Evolutionary conservation across 2,113 vertebrate species (phyloP).

Genomic region (Indicator maculatus): DNA sequence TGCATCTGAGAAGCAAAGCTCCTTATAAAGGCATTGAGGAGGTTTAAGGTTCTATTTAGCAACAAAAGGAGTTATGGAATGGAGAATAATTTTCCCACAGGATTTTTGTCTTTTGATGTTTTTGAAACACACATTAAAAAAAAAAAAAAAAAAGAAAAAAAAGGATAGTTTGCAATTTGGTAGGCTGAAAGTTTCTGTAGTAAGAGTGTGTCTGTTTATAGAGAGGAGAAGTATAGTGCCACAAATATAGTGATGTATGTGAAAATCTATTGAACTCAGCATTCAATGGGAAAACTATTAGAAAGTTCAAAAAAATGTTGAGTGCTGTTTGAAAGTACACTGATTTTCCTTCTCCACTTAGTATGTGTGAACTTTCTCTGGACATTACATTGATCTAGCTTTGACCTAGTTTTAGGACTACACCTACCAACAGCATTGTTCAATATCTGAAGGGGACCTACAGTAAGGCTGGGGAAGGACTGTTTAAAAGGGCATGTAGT

Average conservation of each 20-base stretch:
- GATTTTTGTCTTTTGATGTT: constrained; percentile 57
- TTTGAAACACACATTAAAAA: constrained; percentile 22
- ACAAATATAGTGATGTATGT: not conserved
- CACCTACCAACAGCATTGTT: not conserved
- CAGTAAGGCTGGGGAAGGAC: too few relatives aligned
- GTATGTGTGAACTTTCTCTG: not conserved
- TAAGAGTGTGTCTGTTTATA: not conserved
- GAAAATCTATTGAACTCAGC: not conserved
- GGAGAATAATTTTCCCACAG: constrained; percentile 62
- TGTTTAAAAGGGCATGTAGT: too few relatives aligned
- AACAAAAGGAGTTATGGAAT: constrained; percentile 32
- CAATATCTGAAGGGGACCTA: too few relatives aligned
- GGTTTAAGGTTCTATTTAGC: constrained; percentile 6
- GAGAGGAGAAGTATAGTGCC: not conserved
- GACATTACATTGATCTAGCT: not conserved
- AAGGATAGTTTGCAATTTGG: not conserved
- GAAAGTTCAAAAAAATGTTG: not conserved
- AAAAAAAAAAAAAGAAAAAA: not conserved
- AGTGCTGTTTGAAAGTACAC: not conserved
- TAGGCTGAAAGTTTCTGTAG: not conserved
- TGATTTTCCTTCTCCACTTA: not conserved
- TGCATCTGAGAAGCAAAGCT: constrained; percentile 42
- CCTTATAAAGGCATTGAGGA: constrained; percentile 46
- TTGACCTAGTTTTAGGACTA: not conserved
- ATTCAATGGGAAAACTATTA: not conserved